Base-by-base conservation (phyloP, 1,140 invertebrate species). In the Cyclina sinensis region DNA sequence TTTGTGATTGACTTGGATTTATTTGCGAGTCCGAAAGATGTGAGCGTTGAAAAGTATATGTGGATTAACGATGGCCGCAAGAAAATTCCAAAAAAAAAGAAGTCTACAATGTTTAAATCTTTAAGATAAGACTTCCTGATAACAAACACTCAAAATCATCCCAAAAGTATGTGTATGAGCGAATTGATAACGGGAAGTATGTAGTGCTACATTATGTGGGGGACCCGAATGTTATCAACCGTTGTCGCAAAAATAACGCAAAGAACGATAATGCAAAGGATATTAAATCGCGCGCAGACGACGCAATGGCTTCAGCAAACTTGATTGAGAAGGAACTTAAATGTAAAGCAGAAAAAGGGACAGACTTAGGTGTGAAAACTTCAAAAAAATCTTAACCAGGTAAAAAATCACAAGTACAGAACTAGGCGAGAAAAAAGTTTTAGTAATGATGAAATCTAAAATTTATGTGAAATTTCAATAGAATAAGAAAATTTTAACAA, bases 341-440 rank as follows among this genome's bases (percentile, higher is more conserved):
- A 74, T 39, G 24, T n/a, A 74, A 39, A 24, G 70, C 70, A 11
- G 24, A 74, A 39, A 74, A 35, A 30, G 70, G 62, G 3, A 27
- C 68, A 21, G 68, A 37, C 48, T 76, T 30, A 21, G 37, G 73
- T 27, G 73, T 74, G 43, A 74, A 74, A 39, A 74, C 39, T 1
- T 1, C 74, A 32, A 48, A 24, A 46, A 78, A 78, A 78, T 70
- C 1, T 43, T 37, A 1, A 78, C 2, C 46, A 78, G 24, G 74
- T 78, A 5, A 48, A 78, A 78, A 78, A 46, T 32, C 46, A 78
- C n/a, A 11, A 43, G 18, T 74, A 74, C n/a, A 74, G 43, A 43
- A 11, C 39, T 3, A 78, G 39, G 27, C 1, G 39, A 78, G 39
- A 78, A 27, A 78, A 78, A 78, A 21, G 74, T 0, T 32, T n/a